Evolutionary conservation across 2,113 vertebrate species (phyloP).

Genomic region (Rattus norvegicus): DNA sequence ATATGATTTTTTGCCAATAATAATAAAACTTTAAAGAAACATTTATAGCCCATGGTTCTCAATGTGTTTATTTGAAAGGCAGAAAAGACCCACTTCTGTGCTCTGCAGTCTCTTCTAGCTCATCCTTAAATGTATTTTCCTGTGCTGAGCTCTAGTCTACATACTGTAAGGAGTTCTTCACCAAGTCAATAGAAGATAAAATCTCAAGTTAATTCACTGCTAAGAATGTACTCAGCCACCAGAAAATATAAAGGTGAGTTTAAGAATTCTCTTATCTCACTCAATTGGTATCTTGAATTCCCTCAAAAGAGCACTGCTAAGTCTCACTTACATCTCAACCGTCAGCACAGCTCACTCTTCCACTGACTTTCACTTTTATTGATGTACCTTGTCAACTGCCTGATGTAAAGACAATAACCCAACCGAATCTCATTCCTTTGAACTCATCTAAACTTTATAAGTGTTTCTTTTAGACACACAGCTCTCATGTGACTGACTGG

Average conservation of each 20-base stretch:
- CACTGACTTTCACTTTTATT: not conserved
- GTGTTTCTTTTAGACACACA: not conserved
- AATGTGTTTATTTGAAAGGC: not conserved
- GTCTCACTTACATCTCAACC: not conserved
- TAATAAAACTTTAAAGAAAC: not conserved
- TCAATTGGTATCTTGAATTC: not conserved
- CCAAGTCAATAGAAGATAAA: not conserved
- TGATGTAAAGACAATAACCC: not conserved
- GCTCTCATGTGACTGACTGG: not conserved
- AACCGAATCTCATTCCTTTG: not conserved
- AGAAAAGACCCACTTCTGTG: not conserved
- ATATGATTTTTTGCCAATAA: not conserved
- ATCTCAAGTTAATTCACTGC: conserved; percentile 28
- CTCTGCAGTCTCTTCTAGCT: not conserved
- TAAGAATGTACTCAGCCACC: conserved; percentile 27
- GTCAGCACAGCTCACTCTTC: rapidly evolving
- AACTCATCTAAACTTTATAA: not conserved
- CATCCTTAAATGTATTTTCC: not conserved
- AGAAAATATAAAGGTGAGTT: not conserved
- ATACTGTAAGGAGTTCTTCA: conserved; percentile 27
- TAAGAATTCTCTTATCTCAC: not conserved
- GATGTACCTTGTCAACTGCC: not conserved
- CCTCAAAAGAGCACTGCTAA: rapidly evolving
- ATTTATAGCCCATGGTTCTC: not conserved
- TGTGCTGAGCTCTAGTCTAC: not conserved